Base-by-base conservation (phyloP, 2,113 vertebrate genomes). In the Oostethus manadensis region DNA sequence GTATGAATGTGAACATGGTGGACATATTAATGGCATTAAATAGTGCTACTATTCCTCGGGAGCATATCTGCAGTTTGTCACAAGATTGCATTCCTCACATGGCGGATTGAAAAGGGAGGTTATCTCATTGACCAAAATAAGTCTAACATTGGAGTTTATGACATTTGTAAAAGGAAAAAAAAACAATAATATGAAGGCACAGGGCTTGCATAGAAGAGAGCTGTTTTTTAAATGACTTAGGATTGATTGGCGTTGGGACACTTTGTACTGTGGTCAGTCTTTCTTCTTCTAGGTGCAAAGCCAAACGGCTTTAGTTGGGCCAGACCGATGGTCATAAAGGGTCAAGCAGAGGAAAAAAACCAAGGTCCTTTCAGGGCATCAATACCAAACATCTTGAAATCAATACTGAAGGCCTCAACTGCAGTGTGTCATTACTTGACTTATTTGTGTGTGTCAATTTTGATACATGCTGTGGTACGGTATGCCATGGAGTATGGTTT, bases 191-290 rank as follows among this genome's bases (percentile, higher is more conserved):
- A n/a, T 9, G 33, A 56, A 38, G 20, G 33, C 3, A 20, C 18
- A 33, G 29, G n/a, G 29, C 29, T 33, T 1, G 7, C 29, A 33
- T 33, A 6, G 29, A 33, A 33, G 7, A 13, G 26, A 45, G 42
- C 21, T 50, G 8, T 9, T 40, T 43, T n/a, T 33, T 7, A 33
- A 33, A 33, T 16, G 50, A 38, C 21, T 35, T 62, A 21, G 55
- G 35, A 64, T 48, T 62, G 58, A 66, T 54, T 60, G 50, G 54
- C 56, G 62, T 17, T 62, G 56, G 38, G 21, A 33, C 40, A 49
- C 33, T 64, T 18, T 49, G 11, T 76, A 75, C 73, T 66, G 66
- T 76, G 55, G 55, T 43, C 61, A 72, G 66, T 48, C 23, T 10
- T 68, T 66, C 58, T 64, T 51, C 22, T 17, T 53, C 29, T 9